phyloP scores from a whole-genome alignment of 2,113 vertebrate genomes.

The Brachirus orientalis region DNA sequence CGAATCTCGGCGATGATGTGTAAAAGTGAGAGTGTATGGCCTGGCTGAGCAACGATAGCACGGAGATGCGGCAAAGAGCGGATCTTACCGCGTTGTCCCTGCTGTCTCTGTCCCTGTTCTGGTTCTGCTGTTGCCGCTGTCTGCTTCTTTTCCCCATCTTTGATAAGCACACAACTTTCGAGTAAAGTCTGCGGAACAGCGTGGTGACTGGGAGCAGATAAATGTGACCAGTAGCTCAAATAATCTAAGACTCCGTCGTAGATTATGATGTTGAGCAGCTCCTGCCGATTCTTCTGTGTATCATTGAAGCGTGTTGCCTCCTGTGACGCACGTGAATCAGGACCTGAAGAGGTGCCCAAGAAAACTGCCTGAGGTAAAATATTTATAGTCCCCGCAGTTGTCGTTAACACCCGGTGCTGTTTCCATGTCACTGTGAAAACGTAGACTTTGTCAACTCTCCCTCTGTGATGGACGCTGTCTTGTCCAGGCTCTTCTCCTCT shows the following conservation, averaged over 20 bases:
- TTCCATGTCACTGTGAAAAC: no score
- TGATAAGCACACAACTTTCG: constrained; percentile 38
- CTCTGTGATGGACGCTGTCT: constrained; percentile 57
- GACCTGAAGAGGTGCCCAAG: constrained; percentile 52
- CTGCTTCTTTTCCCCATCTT: constrained; percentile 83
- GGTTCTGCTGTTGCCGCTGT: constrained; percentile 78
- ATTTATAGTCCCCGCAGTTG: no score
- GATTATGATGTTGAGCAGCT: no score
- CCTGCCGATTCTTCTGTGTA: not conserved
- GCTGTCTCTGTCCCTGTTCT: constrained; percentile 65
- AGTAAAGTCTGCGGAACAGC: constrained; percentile 49
- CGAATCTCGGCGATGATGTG: no score
- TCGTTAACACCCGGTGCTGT: no score
- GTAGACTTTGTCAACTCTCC: no score
- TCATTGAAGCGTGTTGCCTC: constrained; percentile 51
- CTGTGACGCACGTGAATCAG: constrained; percentile 68
- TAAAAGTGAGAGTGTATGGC: not conserved
- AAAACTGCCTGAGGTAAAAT: constrained; percentile 61
- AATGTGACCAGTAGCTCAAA: not conserved
- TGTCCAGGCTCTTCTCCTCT: constrained; percentile 67
- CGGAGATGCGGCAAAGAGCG: not conserved
- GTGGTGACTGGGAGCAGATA: not conserved
- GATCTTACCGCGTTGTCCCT: constrained; percentile 82
- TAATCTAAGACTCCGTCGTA: not conserved
- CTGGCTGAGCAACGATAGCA: constrained; percentile 2